Conservation (phyloP, 2,888 invertebrate species). For the Cheilosia soror region DNA sequence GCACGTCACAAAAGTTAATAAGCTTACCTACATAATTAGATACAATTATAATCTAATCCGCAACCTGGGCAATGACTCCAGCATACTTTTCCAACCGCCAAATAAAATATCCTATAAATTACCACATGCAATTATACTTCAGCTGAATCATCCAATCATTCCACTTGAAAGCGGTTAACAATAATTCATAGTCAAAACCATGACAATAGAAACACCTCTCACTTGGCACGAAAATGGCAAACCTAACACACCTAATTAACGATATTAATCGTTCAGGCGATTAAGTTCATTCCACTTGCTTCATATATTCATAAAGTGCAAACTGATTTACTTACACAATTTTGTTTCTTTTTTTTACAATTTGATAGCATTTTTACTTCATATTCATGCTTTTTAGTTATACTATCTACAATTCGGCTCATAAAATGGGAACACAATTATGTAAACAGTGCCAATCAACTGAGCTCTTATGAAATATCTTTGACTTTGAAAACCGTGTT, state of each 20-base stretch:
- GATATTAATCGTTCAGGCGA: conserved; percentile 52
- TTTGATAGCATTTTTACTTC: conserved; percentile 30
- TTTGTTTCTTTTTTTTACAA: neutral
- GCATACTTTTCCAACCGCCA: neutral
- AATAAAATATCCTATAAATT: neutral
- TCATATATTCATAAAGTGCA: conserved; percentile 4
- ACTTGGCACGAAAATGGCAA: conserved; percentile 38
- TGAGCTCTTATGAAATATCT: conserved; percentile 10
- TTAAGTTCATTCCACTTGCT: conserved; percentile 66
- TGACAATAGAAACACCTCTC: conserved; percentile 50
- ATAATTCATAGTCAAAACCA: conserved; percentile 39
- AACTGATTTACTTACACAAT: conserved; percentile 50
- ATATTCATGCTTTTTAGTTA: conserved; percentile 26
- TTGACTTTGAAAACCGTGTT: conserved; percentile 34
- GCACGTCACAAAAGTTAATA: no score
- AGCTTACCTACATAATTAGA: no score
- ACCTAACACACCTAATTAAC: conserved; percentile 56
- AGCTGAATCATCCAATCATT: neutral
- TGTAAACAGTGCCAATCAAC: conserved; percentile 35
- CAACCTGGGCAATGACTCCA: no score
- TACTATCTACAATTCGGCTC: conserved; percentile 19
- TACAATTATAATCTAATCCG: no score
- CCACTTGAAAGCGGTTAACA: conserved; percentile 17
- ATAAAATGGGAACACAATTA: conserved; percentile 21
- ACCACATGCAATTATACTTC: neutral